Evolutionary conservation across 2,113 vertebrate species (phyloP).

Genomic region (Misgurnus anguillicaudatus): DNA sequence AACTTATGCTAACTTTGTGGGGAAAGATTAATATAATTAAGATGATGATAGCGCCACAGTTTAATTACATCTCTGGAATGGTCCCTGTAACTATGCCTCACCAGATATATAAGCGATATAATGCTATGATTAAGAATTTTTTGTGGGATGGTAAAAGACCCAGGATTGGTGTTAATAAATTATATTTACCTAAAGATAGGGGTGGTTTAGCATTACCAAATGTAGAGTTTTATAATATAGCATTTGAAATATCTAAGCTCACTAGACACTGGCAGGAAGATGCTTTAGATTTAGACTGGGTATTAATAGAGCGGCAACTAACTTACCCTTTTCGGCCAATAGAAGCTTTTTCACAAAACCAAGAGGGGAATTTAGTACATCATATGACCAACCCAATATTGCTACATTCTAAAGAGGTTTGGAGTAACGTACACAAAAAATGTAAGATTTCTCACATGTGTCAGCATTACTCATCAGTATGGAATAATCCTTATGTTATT

Average conservation of each 20-base stretch:
- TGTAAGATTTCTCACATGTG: neutral
- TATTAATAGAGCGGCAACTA: neutral
- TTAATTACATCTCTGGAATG: neutral
- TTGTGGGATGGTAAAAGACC: too few relatives aligned
- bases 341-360: neutral
- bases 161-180: too few relatives aligned
- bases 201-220: neutral
- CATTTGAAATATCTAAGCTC: neutral
- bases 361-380: neutral
- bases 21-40: neutral
- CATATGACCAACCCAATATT: neutral
- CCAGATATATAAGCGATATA: neutral
- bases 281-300: neutral
- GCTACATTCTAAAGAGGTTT: neutral
- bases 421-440: neutral
- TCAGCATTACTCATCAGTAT: neutral
- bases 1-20: too few relatives aligned
- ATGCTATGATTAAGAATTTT: neutral
- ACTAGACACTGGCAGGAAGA: neutral
- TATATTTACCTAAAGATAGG: too few relatives aligned
- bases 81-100: neutral
- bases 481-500: conserved; percentile 2
- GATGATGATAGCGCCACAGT: neutral
- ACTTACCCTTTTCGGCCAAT: neutral
- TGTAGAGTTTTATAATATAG: neutral